Base-by-base conservation (phyloP, 1,140 invertebrate species). In the Zophobas atratus region DNA sequence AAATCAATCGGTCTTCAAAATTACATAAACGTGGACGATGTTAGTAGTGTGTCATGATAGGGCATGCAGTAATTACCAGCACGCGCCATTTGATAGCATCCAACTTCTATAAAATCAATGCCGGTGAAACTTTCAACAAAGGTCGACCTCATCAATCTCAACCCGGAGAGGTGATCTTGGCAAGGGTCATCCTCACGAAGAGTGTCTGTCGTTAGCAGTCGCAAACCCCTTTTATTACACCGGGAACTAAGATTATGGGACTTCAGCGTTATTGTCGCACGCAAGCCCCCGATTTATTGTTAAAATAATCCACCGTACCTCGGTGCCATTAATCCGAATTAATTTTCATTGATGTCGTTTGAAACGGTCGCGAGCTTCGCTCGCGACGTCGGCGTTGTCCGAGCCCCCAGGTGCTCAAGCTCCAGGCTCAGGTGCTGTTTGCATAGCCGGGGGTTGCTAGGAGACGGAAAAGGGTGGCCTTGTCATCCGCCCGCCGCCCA, bases 121-220 rank as follows among this genome's bases (percentile, higher is more conserved):
- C 57, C 32, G 57, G n/a, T 67, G 60, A 67, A 67, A 67, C 36
- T 67, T 67, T 43, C 36, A 67, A 67, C 60, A 67, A 67, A 67
- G 60, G 60, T 41, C 60, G 60, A 39, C 60, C 60, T 67, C 60
- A 67, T 67, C 60, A 67, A 67, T 67, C 60, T 67, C 6, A 48
- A 38, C 60, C 60, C 6, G 32, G 60, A 67, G 60, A 67, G 60
- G 60, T 67, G 60, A 67, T 67, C 60, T 67, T n/a, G 60, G 36
- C 20, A 67, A 67, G 60, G 60, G 60, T 67, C 60, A 67, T 67
- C 60, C 46, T 67, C 35, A 8, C 33, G 60, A 67, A 67, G 60
- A 67, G 60, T 67, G 39, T 67, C 60, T 67, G 60, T 67, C 60
- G 60, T 67, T 67, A 67, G 60, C 60, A 67, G 60, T 67, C 43